Evolutionary conservation across 1,140 invertebrate genomes (phyloP).

Genomic region (Oncopeltus fasciatus): DNA sequence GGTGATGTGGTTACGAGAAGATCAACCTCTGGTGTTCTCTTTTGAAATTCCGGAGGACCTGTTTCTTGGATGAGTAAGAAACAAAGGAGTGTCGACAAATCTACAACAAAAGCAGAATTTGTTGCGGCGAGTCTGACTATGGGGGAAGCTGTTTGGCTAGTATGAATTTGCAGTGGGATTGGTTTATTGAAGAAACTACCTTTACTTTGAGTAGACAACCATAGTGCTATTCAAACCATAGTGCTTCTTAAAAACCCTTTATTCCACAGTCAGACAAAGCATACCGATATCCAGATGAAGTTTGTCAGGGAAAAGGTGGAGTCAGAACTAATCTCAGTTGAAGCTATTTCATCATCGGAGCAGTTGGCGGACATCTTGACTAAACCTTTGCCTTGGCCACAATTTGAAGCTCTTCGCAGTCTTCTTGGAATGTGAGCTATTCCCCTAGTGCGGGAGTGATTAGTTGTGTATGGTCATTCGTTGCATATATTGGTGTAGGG

Average conservation of each 20-base stretch:
- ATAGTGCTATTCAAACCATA: no score
- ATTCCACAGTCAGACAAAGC: not conserved
- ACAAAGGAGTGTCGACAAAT: not conserved
- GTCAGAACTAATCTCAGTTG: not conserved
- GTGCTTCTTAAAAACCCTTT: not conserved
- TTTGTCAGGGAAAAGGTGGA: not conserved
- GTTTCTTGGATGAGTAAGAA: not conserved
- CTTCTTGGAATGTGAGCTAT: not conserved
- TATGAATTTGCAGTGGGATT: not conserved
- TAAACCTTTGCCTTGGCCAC: not conserved
- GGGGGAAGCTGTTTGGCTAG: not conserved
- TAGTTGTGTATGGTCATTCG: no score
- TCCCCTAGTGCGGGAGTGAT: not conserved
- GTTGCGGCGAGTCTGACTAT: not conserved
- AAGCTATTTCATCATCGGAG: not conserved
- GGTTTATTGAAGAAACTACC: not conserved
- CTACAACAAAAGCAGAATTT: not conserved
- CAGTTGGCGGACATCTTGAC: not conserved
- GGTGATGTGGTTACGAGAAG: not conserved
- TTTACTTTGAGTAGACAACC: not conserved
- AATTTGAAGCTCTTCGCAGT: no score
- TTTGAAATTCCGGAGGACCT: not conserved
- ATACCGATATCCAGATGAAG: no score
- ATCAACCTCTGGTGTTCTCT: no score
- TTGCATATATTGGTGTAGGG: no score